Percentiles rank a stretch among this genome's conserved stretches.
Conservation (phyloP, 2,888 invertebrate species). For the Calliphora vomitoria region DNA sequence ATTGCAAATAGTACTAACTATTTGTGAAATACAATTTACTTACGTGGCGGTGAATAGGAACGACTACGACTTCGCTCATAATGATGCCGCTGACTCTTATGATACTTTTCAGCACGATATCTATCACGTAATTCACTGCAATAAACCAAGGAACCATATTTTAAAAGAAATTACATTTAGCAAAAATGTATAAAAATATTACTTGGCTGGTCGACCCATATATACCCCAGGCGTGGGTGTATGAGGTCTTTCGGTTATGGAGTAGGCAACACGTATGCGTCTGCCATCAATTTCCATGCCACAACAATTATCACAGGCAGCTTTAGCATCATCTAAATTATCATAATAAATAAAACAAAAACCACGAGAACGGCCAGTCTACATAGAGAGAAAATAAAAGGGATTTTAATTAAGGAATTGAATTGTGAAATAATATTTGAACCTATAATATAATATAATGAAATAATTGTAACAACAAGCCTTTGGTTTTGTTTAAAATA, state of each 20-base stretch:
- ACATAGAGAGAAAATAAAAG: constrained; percentile 77
- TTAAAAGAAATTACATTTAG: neutral
- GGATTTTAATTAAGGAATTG: neutral
- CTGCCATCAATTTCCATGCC: constrained; percentile 98
- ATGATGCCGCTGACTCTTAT: constrained; percentile 75
- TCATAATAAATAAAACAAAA: constrained; percentile 98
- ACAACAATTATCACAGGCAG: constrained; percentile 96
- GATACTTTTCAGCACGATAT: constrained; percentile 75
- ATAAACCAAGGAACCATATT: constrained; percentile 11
- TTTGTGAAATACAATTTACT: constrained; percentile 59
- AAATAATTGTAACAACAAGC: constrained; percentile 79
- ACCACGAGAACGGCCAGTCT: constrained; percentile 97
- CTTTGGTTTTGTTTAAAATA: constrained; percentile 79
- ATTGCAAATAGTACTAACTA: neutral
- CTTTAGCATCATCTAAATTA: constrained; percentile 93
- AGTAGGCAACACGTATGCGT: constrained; percentile 96
- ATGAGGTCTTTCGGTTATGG: constrained; percentile 97
- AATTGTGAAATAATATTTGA: neutral
- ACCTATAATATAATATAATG: no score
- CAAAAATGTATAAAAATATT: constrained; percentile 37
- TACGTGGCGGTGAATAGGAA: constrained; percentile 79
- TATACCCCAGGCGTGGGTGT: constrained; percentile 99
- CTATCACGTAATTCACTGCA: constrained; percentile 75
- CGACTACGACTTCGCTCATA: constrained; percentile 80
- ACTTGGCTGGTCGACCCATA: constrained; percentile 94